Evolutionary conservation across 2,888 invertebrate species (phyloP), one percentile per base, ranked within the genome.

Genomic region (Tineola bisselliella): DNA sequence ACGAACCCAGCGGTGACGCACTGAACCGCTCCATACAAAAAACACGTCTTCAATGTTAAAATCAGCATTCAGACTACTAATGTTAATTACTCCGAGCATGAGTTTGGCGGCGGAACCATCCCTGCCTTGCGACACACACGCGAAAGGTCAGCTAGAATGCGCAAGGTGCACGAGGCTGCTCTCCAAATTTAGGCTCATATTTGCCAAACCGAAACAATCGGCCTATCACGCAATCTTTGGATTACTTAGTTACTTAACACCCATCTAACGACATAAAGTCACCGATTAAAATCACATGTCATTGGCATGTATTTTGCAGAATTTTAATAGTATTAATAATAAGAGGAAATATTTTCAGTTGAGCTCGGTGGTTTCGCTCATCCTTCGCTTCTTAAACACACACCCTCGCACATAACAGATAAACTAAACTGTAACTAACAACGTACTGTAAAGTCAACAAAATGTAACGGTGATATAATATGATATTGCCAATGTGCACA

Each of bases 201-300:
- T 48, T n/a, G 48, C 48, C 48, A 48, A 48, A 48, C 70, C 74
- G 69, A 71, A 68, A 66, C 71, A 64, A 70, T 69, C 70, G 73
- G 73, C 72, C 58, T 56, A 58, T 58, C 33, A 58, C 33, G 66
- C 69, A 68, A 69, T 78, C 78, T 78, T 78, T 78, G 78, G 77
- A 77, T 76, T 74, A 33, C 33, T 58, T 58, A 71, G 76, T 76
- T 77, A 77, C 75, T 74, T 71, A 70, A 74, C 77, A 77, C 75
- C 71, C 73, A 71, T 58, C 33, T 15, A 33, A 58, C 58, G 54
- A 54, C 54, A 54, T 54, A 54, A 19, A 54, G 48, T 33, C 31
- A 33, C 33, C 56, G 30, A 11, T 8, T 25, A 17, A 30, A 58
- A 54, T 25, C 54, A 54, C 54, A 54, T 54, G 54, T 12, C 54